These are phyloP conservation scores for Sebastes itinus DNA, from an alignment of 2,797 vertebrate species.

Conservation along the genomic window DNA sequence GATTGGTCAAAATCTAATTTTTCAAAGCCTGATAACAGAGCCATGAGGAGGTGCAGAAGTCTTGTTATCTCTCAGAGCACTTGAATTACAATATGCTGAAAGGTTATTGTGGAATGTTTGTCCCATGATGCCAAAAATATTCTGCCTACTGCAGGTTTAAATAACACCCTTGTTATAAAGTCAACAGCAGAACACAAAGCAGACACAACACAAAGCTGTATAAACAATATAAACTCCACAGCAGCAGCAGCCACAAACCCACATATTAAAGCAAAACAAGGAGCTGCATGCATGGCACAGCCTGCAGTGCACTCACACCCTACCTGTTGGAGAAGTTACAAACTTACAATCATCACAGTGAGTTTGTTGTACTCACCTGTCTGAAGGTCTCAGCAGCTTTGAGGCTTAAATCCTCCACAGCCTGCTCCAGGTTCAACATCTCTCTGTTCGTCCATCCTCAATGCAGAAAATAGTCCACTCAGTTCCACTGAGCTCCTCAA, in stretches of 20 bases:
- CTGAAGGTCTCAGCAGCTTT: not conserved
- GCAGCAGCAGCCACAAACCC: not conserved
- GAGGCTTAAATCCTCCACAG: not conserved
- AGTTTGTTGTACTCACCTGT: not conserved
- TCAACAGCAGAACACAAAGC: not conserved
- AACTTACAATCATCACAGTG: not conserved
- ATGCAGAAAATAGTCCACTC: not conserved
- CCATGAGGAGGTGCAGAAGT: no score
- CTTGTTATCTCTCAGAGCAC: no score
- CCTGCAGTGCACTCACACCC: not conserved
- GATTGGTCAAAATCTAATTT: no score
- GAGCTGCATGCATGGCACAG: not conserved
- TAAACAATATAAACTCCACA: not conserved
- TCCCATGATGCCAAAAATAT: no score
- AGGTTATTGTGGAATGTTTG: no score
- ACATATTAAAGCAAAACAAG: not conserved
- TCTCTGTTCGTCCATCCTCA: not conserved
- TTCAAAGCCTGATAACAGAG: no score
- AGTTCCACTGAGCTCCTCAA: not conserved
- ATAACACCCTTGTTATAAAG: not conserved
- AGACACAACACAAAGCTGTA: not conserved
- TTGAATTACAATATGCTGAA: no score
- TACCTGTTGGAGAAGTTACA: not conserved
- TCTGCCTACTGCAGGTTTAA: no score
- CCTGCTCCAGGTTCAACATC: not conserved